Base-by-base conservation (phyloP, 2,888 invertebrate genomes). In the Erebia ligea region DNA sequence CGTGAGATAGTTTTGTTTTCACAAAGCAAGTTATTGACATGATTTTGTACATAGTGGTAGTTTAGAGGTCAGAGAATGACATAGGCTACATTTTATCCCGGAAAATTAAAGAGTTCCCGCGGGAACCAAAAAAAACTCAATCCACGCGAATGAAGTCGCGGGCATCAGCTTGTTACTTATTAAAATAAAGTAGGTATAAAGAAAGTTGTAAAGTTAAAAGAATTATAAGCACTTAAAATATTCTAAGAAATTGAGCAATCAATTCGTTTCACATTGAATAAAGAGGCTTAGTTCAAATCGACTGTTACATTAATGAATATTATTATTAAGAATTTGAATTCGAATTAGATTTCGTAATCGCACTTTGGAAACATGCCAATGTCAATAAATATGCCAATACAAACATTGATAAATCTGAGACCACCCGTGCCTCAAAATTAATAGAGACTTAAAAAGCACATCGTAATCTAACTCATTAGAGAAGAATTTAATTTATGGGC, bases 401-500 rank as follows among this genome's bases (percentile, higher is more conserved):
- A 70, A 69, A 73, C 67, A 68, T 69, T 69, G 64, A 78, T 77
- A 73, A 64, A 73, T 73, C 62, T 63, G 57, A 72, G 87, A 87
- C 87, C 87, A 87, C 88, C 86, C 84, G 76, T 76, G 77, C 78
- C 76, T 74, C 73, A 68, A 81, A 83, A 85, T 87, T 85, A 86
- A 87, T 88, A 80, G 81, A 82, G 82, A 82, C 81, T 80, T 83
- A 82, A 84, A 82, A 77, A 80, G 77, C 80, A 83, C 84, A 81
- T 86, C 86, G 87, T 90, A 90, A 89, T 88, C 84, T 79, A 79
- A 84, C 86, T 91, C 91, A 91, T 91, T 90, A 90, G 85, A 79
- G 80, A 71, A 73, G 76, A 78, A 82, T 86, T 86, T 86, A 88
- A 91, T 90, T 89, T 90, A 87, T 88, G 81, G 79, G 72, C 75